phyloP scores from a whole-genome alignment of 2,113 vertebrate species.

The Muntiacus muntjak region DNA sequence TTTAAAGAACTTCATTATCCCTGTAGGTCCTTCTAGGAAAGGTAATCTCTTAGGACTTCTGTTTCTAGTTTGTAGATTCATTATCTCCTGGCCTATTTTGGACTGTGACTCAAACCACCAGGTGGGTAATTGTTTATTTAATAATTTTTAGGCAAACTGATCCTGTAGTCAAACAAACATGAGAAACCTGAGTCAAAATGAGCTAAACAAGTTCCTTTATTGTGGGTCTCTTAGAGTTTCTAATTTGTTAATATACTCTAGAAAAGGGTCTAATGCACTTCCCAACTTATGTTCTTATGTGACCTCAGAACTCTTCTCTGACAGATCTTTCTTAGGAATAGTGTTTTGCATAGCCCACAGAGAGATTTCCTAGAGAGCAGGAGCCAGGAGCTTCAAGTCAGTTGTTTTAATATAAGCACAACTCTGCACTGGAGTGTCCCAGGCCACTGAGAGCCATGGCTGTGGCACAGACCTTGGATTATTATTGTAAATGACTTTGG shows the following conservation, averaged over 20 bases:
- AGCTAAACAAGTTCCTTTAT: not conserved
- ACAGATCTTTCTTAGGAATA: not conserved
- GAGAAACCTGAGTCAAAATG: not conserved
- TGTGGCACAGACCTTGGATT: not conserved
- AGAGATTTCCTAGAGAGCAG: not conserved
- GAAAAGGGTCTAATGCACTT: not conserved
- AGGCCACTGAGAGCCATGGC: not conserved
- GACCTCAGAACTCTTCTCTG: not conserved
- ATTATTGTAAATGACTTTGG: not conserved
- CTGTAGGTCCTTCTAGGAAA: fast-evolving
- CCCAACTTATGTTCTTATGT: not conserved
- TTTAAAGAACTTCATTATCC: not conserved
- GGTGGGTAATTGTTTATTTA: not conserved
- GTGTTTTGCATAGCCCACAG: not conserved
- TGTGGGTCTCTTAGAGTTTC: not conserved
- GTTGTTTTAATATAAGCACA: not conserved
- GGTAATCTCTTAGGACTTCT: not conserved
- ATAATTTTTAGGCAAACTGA: not conserved
- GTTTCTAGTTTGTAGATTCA: not conserved
- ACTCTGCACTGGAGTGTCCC: not conserved
- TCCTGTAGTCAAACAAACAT: not conserved
- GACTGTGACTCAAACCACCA: not conserved
- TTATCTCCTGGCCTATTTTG: not conserved
- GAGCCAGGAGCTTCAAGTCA: not conserved
- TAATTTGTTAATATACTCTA: not conserved